Conservation (phyloP, 1,140 invertebrate species). For the Eueides isabella region DNA sequence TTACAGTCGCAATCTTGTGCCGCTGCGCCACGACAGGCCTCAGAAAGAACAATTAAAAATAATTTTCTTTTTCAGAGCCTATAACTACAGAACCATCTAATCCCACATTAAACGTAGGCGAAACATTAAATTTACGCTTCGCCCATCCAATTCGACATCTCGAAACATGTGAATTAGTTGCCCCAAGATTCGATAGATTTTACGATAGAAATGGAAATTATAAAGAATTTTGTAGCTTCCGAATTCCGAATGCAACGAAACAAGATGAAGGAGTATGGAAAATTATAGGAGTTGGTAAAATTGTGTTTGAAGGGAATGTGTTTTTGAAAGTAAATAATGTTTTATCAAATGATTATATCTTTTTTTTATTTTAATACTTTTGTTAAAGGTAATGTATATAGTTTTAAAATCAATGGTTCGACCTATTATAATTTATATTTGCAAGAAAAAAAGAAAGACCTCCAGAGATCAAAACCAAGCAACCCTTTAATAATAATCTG, state of each 20-base stretch:
- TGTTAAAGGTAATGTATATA: background rate
- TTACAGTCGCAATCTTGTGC: too few species aligned
- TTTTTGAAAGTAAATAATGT: constrained; percentile 44
- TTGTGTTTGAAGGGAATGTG: constrained; percentile 54
- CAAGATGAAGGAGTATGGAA: constrained; percentile 59
- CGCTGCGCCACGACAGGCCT: too few species aligned
- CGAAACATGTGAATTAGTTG: constrained; percentile 55
- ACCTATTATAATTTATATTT: too few species aligned
- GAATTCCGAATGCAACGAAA: constrained; percentile 54
- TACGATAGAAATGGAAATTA: constrained; percentile 46
- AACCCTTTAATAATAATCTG: too few species aligned
- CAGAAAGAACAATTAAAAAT: too few species aligned
- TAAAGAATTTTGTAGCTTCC: constrained; percentile 53
- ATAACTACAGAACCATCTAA: constrained; percentile 41
- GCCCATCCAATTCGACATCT: constrained; percentile 52
- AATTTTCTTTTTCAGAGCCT: constrained; percentile 47
- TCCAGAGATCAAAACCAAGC: too few species aligned
- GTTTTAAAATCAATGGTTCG: background rate
- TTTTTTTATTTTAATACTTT: background rate
- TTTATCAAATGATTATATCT: constrained; percentile 1
- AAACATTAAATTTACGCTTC: constrained; percentile 52
- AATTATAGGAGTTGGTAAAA: constrained; percentile 59
- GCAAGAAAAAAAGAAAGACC: too few species aligned
- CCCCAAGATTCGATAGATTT: constrained; percentile 56
- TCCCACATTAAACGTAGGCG: constrained; percentile 40